phyloP scores from a whole-genome alignment of 2,888 invertebrate genomes.

The Blastobasis lacticolella region DNA sequence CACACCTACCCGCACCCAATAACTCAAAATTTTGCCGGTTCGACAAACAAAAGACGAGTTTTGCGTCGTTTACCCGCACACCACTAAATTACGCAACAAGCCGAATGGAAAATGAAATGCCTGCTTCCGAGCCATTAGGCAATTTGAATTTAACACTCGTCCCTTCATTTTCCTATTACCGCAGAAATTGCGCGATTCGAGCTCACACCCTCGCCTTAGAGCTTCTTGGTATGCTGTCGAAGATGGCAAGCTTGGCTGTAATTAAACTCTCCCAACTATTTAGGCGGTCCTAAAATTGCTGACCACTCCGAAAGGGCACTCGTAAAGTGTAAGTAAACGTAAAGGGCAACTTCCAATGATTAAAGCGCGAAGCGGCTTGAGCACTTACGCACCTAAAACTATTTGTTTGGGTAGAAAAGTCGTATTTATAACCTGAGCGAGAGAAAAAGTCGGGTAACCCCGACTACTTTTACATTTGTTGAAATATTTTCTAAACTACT shows the following conservation, averaged over 20 bases:
- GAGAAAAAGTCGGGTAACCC: no score
- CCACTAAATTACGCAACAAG: conserved; percentile 66
- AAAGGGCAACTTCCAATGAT: background rate
- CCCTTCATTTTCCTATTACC: conserved; percentile 70
- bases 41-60: conserved; percentile 51
- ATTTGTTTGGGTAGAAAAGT: no score
- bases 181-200: conserved; percentile 53
- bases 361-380: background rate
- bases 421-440: no score
- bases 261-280: no score
- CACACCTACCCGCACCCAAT: no score
- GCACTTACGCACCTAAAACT: no score
- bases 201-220: conserved; percentile 9
- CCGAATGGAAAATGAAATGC: conserved; percentile 71
- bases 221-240: no score
- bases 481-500: no score
- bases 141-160: conserved; percentile 58
- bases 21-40: conserved; percentile 24
- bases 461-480: no score
- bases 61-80: conserved; percentile 52
- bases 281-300: background rate
- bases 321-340: background rate
- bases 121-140: conserved; percentile 5
- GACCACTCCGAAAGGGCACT: background rate
- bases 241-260: no score